These are phyloP conservation scores for Neolamprologus sp. DNA, from an alignment of 2,113 vertebrate species.

Conservation along the genomic window DNA sequence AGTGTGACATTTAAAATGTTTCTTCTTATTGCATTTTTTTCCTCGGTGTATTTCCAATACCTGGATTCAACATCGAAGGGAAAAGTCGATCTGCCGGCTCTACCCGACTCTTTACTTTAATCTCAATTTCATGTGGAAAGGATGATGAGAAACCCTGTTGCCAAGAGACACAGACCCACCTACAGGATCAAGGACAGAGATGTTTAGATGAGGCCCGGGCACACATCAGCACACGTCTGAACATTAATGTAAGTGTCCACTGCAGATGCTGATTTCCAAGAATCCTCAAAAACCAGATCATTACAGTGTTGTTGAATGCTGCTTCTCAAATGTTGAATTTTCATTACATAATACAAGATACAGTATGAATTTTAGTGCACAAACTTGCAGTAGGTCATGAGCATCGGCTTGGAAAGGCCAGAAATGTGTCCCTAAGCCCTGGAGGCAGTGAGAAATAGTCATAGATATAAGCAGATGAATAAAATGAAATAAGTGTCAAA, in stretches of 20 bases:
- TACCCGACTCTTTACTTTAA: conserved; percentile 15
- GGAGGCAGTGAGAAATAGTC: not conserved
- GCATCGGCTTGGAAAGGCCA: not conserved
- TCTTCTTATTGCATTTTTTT: not conserved
- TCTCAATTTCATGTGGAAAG: conserved; percentile 41
- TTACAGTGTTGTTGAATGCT: not conserved
- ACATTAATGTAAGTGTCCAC: not conserved
- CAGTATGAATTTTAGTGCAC: not conserved
- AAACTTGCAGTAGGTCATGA: not conserved
- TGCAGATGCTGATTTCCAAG: not conserved
- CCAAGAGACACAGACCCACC: conserved; percentile 14
- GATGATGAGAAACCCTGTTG: not conserved
- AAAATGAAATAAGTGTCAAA: not conserved
- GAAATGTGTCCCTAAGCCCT: not conserved
- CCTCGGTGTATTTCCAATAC: not conserved
- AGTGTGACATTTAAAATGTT: not conserved
- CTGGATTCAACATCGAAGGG: conserved; percentile 1
- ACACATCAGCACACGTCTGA: not conserved
- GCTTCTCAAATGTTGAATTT: not conserved
- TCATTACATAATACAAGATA: not conserved
- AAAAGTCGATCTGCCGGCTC: conserved; percentile 4
- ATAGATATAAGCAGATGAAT: not conserved
- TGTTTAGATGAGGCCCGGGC: not conserved
- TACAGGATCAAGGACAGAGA: conserved; percentile 17
- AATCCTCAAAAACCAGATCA: not conserved